Evolutionary conservation across 2,113 vertebrate species (phyloP).

Genomic region (Crotalus tigris): DNA sequence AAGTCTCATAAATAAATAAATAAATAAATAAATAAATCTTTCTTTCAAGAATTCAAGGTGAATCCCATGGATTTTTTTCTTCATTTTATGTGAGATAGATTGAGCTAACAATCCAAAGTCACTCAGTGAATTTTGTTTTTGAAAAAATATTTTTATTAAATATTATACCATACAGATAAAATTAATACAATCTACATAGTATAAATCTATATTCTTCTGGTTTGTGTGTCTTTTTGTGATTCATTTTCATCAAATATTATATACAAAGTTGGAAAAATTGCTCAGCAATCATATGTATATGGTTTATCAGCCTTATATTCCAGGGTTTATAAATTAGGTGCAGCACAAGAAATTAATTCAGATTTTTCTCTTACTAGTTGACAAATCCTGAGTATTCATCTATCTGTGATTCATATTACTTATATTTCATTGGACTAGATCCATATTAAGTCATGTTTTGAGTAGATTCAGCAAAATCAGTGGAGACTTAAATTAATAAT

Average conservation of each 20-base stretch:
- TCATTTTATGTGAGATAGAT: background rate
- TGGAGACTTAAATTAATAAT: background rate
- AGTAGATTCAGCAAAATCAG: background rate
- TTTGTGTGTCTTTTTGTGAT: background rate
- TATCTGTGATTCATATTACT: background rate
- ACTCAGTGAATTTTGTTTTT: background rate
- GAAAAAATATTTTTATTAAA: background rate
- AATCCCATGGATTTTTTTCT: background rate
- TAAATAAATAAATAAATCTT: background rate
- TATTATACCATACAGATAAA: background rate
- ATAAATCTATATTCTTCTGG: background rate
- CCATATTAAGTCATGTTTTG: background rate
- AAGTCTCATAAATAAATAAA: too few relatives aligned
- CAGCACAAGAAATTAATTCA: background rate
- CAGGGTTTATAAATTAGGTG: background rate
- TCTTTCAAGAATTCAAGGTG: background rate
- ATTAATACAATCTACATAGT: background rate
- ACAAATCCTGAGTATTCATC: background rate
- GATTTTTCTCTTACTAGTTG: background rate
- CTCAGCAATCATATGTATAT: background rate
- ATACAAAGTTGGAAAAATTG: background rate
- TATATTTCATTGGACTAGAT: background rate
- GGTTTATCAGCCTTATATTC: background rate
- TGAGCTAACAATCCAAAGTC: background rate
- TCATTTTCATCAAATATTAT: background rate